A percentile compares a stretch with the other conserved stretches of the same genome.
Conservation (phyloP, 2,888 invertebrate species). For the Pterobdella sp. region DNA sequence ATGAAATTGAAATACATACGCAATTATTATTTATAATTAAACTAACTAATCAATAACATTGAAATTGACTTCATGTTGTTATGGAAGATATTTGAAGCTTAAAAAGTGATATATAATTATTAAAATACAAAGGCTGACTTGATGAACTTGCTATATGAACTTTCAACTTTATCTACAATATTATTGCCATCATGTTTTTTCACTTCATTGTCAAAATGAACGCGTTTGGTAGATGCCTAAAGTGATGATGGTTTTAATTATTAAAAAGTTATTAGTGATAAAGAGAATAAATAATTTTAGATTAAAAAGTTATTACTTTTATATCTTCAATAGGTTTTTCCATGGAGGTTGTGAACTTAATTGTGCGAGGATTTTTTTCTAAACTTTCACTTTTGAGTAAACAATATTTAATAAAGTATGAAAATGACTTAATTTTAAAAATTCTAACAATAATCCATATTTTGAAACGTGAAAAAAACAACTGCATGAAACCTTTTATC, state of each 20-base stretch:
- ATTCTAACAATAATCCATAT: no score
- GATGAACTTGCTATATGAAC: neutral
- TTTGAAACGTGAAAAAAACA: no score
- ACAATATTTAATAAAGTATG: no score
- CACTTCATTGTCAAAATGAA: neutral
- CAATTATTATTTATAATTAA: no score
- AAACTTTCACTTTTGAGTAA: no score
- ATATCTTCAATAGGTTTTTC: neutral
- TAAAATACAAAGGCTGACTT: neutral
- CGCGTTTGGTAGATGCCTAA: neutral
- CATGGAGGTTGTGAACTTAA: neutral
- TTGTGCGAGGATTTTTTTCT: no score
- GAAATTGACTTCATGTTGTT: no score
- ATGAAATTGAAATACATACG: no score
- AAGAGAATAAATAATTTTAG: neutral
- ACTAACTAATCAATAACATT: no score
- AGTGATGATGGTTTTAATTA: neutral
- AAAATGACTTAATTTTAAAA: no score
- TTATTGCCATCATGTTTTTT: neutral
- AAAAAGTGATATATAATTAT: neutral
- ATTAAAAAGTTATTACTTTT: neutral
- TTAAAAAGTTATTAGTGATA: neutral
- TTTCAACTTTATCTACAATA: neutral
- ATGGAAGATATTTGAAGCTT: neutral
- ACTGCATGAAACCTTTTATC: no score